Evolutionary conservation across 2,797 vertebrate species (phyloP), one percentile per base, ranked within the genome.

Genomic region (Hemibagrus guttatus): DNA sequence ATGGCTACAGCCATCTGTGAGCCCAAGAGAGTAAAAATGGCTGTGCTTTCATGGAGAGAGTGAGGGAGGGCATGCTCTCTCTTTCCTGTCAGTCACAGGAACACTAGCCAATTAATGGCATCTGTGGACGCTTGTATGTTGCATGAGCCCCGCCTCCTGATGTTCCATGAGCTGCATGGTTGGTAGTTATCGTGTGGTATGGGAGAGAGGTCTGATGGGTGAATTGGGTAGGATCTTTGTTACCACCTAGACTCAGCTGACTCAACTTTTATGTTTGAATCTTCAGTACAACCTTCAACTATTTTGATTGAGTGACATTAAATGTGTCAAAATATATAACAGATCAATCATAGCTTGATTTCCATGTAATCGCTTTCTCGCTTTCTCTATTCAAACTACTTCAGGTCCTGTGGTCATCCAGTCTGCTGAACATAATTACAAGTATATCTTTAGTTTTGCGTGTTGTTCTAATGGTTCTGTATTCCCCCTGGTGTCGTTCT

Each of bases 401-500:
- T 83, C 59, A 59, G 49, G 39, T 85, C 69, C 85, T 83, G 72
- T 81, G 72, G 63, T 86, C 81, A 83, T 26, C 74, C 84, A 26
- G 81, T 46, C 75, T 42, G 69, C 23, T 19, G 80, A 72, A 71
- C 56, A 76, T 90, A 83, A 89, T 88, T 89, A 88, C 84, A 89
- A 79, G 54, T 23, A 61, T 84, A 87, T 87, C 84, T 87, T 86
- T 71, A 85, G 83, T 81, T 74, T 85, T 83, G 80, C 39, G 64
- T 68, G 54, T 58, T 74, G 59, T 68, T 78, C 85, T 89, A 89
- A 88, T 87, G 87, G 81, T 72, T 88, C 79, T 74, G 49, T 85
- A 87, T 89, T 87, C 89, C 88, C 89, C 46, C 28, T 13, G 63
- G 82, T 71, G 80, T 87, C 72, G 35, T 87, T 86, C 74, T 81